phyloP scores from a whole-genome alignment of 2,113 vertebrate genomes.

The Bagarius yarrelli region DNA sequence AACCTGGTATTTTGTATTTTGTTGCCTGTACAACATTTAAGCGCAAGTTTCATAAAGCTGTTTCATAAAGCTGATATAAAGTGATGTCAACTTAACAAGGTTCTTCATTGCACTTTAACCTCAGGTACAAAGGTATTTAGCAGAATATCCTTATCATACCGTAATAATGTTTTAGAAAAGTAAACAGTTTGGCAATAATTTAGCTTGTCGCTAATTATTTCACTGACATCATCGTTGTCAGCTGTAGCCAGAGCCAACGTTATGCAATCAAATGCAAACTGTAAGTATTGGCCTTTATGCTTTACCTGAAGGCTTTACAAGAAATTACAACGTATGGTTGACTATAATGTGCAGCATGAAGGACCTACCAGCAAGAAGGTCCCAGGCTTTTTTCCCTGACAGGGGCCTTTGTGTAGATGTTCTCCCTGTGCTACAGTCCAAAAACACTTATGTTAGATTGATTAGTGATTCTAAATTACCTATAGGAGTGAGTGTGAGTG shows the following conservation, averaged over 20 bases:
- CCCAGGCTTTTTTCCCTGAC: too few species aligned
- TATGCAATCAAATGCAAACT: neutral
- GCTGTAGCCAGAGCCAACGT: neutral
- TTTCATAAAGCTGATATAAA: neutral
- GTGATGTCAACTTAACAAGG: neutral
- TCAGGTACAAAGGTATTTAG: neutral
- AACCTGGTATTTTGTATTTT: neutral
- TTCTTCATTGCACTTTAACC: neutral
- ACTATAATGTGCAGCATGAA: too few species aligned
- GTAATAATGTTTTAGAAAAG: neutral
- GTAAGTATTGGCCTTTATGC: neutral
- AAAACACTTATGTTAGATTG: too few species aligned
- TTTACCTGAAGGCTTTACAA: neutral
- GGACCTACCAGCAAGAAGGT: too few species aligned
- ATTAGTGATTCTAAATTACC: too few species aligned
- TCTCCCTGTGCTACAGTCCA: too few species aligned
- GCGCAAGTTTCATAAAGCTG: neutral
- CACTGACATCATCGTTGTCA: neutral
- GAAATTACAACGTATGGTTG: too few species aligned
- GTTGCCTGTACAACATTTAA: neutral
- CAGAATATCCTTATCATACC: neutral
- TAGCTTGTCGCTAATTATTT: slow-evolving; percentile 12
- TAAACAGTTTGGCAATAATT: slow-evolving; percentile 22
- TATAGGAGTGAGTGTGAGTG: too few species aligned
- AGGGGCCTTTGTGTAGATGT: too few species aligned